phyloP scores from a whole-genome alignment of 2,888 invertebrate genomes.

The Drepana falcataria region DNA sequence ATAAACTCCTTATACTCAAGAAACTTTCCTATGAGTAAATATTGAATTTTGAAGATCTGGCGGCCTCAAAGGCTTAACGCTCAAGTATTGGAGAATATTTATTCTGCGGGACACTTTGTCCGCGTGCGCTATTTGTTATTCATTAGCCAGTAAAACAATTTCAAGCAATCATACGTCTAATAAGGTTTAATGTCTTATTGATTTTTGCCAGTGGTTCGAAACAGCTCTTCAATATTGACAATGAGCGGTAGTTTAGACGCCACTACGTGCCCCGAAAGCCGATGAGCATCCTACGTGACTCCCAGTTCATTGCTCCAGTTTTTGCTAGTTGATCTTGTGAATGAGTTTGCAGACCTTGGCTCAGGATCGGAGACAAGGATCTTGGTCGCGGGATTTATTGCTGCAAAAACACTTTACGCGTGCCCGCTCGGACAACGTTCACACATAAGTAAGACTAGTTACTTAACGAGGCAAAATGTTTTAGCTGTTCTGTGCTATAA shows the following conservation, averaged over 20 bases:
- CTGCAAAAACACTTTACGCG: conserved; percentile 42
- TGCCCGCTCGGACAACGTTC: conserved; percentile 24
- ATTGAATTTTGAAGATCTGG: no score
- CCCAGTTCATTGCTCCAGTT: conserved; percentile 74
- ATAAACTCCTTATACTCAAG: no score
- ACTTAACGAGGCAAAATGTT: conserved; percentile 23
- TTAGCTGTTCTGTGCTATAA: conserved; percentile 18
- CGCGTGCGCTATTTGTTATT: conserved; percentile 36
- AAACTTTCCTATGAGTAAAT: no score
- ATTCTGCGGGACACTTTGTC: conserved; percentile 12
- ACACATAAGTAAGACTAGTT: conserved; percentile 26
- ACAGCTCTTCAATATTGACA: conserved; percentile 72
- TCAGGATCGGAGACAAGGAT: conserved; percentile 44
- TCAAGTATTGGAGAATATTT: background rate
- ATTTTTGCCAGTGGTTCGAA: conserved; percentile 67
- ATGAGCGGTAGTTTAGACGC: conserved; percentile 76
- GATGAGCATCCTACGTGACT: conserved; percentile 71
- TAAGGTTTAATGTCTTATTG: conserved; percentile 66
- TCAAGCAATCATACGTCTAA: conserved; percentile 53
- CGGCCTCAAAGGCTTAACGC: background rate
- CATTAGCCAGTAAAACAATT: conserved; percentile 53
- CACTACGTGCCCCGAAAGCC: conserved; percentile 65
- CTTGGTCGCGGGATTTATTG: conserved; percentile 52
- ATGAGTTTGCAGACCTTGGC: conserved; percentile 67
- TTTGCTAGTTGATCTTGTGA: conserved; percentile 71